These are phyloP conservation scores for Junonia oenone DNA, from an alignment of 2,888 invertebrate species.

Conservation along the genomic window DNA sequence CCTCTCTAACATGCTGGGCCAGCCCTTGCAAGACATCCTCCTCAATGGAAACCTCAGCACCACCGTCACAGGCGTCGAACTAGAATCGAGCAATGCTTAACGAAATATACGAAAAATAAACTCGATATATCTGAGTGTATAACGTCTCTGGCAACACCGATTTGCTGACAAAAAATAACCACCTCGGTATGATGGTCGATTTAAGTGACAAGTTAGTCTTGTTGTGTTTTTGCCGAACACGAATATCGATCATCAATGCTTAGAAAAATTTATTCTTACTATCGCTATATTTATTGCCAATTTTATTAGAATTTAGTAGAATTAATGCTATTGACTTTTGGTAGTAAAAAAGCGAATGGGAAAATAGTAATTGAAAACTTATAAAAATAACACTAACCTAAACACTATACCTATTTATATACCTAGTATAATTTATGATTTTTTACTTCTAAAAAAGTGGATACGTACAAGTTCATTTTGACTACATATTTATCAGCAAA, in stretches of 20 bases:
- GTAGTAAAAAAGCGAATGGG: background rate
- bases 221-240: too few species aligned
- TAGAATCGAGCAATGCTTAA: conserved; percentile 90
- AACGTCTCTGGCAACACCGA: too few species aligned
- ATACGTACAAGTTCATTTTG: background rate
- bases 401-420: too few species aligned
- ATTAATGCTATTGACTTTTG: background rate
- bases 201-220: too few species aligned
- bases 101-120: too few species aligned
- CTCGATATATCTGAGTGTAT: too few species aligned
- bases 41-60: conserved; percentile 89
- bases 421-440: too few species aligned
- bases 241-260: too few species aligned
- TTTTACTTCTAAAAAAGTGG: background rate
- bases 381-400: too few species aligned
- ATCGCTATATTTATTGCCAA: background rate
- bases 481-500: background rate
- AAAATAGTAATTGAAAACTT: background rate
- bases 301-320: background rate
- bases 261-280: background rate
- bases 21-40: conserved; percentile 81
- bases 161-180: too few species aligned
- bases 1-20: conserved; percentile 86
- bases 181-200: too few species aligned
- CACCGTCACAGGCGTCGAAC: conserved; percentile 88